These are phyloP conservation scores for Haplochromis vanheusdeni DNA, from an alignment of 2,113 vertebrate genomes.

Conservation along the genomic window DNA sequence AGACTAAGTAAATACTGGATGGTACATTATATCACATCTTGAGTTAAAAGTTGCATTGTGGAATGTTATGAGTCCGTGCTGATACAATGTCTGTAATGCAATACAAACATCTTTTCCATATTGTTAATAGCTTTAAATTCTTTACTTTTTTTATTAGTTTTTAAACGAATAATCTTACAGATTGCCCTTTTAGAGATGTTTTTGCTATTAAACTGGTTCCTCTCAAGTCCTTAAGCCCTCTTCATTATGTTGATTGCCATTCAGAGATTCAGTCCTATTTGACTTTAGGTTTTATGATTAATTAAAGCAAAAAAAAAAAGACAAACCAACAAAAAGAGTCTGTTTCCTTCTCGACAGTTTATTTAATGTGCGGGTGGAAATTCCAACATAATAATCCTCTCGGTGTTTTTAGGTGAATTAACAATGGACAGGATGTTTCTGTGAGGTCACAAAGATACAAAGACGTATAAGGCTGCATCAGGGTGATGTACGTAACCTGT, in stretches of 20 bases:
- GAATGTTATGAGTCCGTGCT: background rate
- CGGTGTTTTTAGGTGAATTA: background rate
- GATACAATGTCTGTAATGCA: background rate
- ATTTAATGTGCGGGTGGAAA: background rate
- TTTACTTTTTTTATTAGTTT: background rate
- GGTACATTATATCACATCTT: background rate
- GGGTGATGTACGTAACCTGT: background rate
- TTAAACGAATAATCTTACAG: background rate
- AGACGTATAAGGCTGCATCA: background rate
- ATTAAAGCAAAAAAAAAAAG: background rate
- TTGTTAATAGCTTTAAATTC: background rate
- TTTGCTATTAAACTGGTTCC: background rate
- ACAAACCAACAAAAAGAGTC: background rate
- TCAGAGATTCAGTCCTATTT: background rate
- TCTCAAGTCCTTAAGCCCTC: background rate
- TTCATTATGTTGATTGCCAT: background rate
- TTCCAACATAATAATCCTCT: background rate
- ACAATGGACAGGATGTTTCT: background rate
- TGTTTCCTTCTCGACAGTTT: background rate
- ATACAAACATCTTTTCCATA: background rate
- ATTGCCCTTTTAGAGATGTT: background rate
- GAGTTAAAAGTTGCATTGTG: background rate
- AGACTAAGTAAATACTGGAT: background rate
- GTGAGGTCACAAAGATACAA: background rate
- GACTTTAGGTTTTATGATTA: background rate